Base-by-base conservation (phyloP, 2,797 vertebrate species). In the Phoeniculus purpureus region DNA sequence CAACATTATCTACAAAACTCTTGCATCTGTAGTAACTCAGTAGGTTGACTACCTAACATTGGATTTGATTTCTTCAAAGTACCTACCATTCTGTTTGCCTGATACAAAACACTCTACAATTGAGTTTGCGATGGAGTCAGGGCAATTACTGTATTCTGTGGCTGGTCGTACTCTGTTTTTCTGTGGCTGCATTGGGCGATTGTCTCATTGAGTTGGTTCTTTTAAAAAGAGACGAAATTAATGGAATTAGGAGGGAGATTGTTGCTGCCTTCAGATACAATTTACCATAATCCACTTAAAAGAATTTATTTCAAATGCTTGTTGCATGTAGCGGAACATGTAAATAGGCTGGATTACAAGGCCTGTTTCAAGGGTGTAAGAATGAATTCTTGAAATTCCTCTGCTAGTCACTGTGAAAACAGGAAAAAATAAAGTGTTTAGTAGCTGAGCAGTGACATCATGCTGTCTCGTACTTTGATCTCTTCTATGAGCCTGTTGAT, bases 381-480 rank as follows among this genome's bases (percentile, higher is more conserved):
- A 83, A 43, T 12, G 37, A 86, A 68, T 95, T 85, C 7, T 92
- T 80, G 50, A 68, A 80, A 88, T 93, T 92, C 43, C 75, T 94
- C 29, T 71, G 18, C 43, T 64, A 60, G 75, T 64, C 23, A 20
- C 58, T 45, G 32, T 58, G 68, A 81, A 88, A 58, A 79, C 73
- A 47, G 13, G 20, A 79, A 80, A 89, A 91, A 84, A 65, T 29
- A 10, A 0, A 1, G 31, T 82, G 43, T 61, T 74, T 77, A 61
- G 65, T 89, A 87, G 65, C 75, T 68, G 77, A 80, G 75, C 61
- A 92, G 87, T 90, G 47, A 74, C 47, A n/a, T 95, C 61, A 50
- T 87, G 51, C 87, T 90, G 43, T 82, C 89, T n/a, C 90, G 48
- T 81, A 61, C 86, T 94, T 93, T 74, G 72, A 76, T 80, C 54